Evolutionary conservation across 2,888 invertebrate species (phyloP).

Genomic region (Hypolimnas misippus): DNA sequence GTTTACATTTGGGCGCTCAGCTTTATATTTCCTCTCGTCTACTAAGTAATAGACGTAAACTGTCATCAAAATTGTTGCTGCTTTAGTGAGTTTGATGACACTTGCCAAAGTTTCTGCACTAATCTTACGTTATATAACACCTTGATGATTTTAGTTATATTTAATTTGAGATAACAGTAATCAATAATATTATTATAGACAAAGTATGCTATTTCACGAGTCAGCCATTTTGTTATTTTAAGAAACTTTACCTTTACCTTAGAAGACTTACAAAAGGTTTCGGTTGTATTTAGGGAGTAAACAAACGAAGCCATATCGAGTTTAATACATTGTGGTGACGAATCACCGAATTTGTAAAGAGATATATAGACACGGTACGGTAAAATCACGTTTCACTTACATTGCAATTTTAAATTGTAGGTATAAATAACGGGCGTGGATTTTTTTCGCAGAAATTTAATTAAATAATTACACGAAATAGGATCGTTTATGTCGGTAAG

Average conservation of each 20-base stretch:
- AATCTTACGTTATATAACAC: slow-evolving; percentile 41
- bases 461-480: slow-evolving; percentile 43
- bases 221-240: slow-evolving; percentile 73
- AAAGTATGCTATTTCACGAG: slow-evolving; percentile 52
- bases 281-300: slow-evolving; percentile 62
- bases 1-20: background rate
- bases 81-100: slow-evolving; percentile 48
- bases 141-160: slow-evolving; percentile 27
- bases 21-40: slow-evolving; percentile 11
- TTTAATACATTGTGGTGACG: slow-evolving; percentile 32
- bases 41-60: slow-evolving; percentile 45
- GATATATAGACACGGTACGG: background rate
- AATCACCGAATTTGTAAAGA: slow-evolving; percentile 29
- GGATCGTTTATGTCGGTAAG: slow-evolving; percentile 36
- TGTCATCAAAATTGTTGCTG: slow-evolving; percentile 53
- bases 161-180: slow-evolving; percentile 43
- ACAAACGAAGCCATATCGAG: slow-evolving; percentile 64
- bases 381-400: slow-evolving; percentile 5
- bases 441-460: slow-evolving; percentile 41
- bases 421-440: background rate
- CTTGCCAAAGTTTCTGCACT: slow-evolving; percentile 48
- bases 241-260: no score
- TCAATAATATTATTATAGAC: slow-evolving; percentile 49
- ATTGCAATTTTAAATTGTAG: slow-evolving; percentile 3
- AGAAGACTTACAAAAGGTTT: slow-evolving; percentile 70